Conservation (phyloP, 1,140 invertebrate species). For the Triops longicaudatus region DNA sequence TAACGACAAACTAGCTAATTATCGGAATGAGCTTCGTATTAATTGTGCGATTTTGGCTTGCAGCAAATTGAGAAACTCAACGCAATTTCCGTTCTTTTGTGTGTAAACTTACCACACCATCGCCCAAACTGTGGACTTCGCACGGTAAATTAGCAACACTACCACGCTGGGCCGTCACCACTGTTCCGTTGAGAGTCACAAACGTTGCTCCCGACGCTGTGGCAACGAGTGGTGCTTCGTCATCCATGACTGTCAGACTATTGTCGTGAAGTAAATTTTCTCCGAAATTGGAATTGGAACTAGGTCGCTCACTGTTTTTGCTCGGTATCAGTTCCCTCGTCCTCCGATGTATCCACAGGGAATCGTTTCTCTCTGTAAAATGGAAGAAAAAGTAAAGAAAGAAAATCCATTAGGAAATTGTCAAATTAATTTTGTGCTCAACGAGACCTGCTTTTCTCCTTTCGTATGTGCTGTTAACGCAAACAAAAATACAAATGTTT, state of each 20-base stretch:
- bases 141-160: conserved; percentile 71
- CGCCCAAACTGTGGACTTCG: conserved; percentile 69
- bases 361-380: background rate
- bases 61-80: no score
- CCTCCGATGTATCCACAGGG: background rate
- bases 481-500: background rate
- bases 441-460: background rate
- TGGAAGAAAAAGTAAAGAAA: background rate
- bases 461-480: background rate
- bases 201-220: conserved; percentile 44
- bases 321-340: background rate
- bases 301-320: background rate
- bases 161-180: conserved; percentile 68
- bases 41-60: no score
- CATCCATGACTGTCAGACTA: conserved; percentile 14
- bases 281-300: conserved; percentile 8
- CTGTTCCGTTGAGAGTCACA: conserved; percentile 68
- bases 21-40: no score
- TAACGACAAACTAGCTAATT: no score
- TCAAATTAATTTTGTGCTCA: conserved; percentile 1
- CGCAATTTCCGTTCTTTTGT: no score
- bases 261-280: conserved; percentile 13
- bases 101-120: conserved; percentile 63
- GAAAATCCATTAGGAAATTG: background rate
- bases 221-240: conserved; percentile 13